These are phyloP conservation scores for Pteropus rufus DNA, from an alignment of 2,797 vertebrate genomes.

Conservation along the genomic window DNA sequence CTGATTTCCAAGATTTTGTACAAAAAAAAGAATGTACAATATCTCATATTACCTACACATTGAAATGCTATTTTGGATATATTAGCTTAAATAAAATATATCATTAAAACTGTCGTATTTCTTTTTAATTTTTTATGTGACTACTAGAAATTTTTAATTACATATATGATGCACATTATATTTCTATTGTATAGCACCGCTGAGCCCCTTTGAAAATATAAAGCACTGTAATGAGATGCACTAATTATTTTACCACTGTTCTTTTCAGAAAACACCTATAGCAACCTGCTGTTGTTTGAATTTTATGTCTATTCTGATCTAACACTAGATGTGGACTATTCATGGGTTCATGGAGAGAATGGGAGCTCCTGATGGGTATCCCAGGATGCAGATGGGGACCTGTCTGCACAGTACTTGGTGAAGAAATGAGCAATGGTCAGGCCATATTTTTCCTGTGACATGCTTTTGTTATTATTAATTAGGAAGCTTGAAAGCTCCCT, in stretches of 20 bases:
- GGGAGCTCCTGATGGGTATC: slow-evolving; percentile 50
- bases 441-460: slow-evolving; percentile 60
- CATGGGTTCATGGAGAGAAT: slow-evolving; percentile 28
- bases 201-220: neutral
- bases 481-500: slow-evolving; percentile 75
- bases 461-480: slow-evolving; percentile 76
- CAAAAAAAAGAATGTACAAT: neutral
- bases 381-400: neutral
- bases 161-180: neutral
- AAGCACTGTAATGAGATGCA: slow-evolving; percentile 32
- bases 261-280: slow-evolving; percentile 46
- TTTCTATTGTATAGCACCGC: neutral
- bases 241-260: slow-evolving; percentile 53
- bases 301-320: slow-evolving; percentile 49
- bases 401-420: slow-evolving; percentile 59
- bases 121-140: slow-evolving; percentile 18
- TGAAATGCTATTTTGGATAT: neutral
- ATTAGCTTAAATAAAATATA: slow-evolving; percentile 16
- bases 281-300: slow-evolving; percentile 25
- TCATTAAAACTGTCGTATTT: neutral
- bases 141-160: neutral
- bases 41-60: neutral
- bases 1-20: neutral
- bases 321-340: neutral
- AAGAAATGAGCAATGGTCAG: slow-evolving; percentile 32